Evolutionary conservation across 2,113 vertebrate species (phyloP).

Genomic region (Carassius gibelio): DNA sequence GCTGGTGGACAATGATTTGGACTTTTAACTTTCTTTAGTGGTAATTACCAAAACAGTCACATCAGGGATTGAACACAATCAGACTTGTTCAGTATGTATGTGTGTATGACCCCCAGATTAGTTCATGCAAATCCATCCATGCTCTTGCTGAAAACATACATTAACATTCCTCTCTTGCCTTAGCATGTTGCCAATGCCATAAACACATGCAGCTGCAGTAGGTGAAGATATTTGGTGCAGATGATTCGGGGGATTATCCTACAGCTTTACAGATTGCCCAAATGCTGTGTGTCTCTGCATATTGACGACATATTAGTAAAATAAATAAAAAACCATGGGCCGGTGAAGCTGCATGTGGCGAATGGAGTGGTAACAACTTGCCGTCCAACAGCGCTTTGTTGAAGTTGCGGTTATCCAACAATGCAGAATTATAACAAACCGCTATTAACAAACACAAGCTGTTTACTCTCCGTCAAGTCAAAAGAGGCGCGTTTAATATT

Average conservation of each 20-base stretch:
- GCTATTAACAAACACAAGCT: background rate
- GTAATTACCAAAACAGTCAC: background rate
- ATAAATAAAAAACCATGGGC: constrained; percentile 11
- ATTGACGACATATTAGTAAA: constrained; percentile 52
- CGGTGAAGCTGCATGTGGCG: background rate
- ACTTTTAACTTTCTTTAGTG: background rate
- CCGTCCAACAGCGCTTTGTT: background rate
- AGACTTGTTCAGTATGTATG: background rate
- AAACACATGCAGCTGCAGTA: background rate
- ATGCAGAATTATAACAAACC: background rate
- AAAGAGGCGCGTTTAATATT: constrained; percentile 11
- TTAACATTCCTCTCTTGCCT: background rate
- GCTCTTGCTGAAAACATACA: background rate
- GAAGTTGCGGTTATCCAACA: background rate
- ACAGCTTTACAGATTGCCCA: constrained; percentile 21
- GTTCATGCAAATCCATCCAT: background rate
- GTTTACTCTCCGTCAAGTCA: constrained; percentile 17
- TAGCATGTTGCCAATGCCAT: background rate
- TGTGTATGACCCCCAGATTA: background rate
- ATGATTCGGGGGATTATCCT: constrained; percentile 17
- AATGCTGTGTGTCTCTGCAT: constrained; percentile 47
- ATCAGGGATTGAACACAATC: background rate
- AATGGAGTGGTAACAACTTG: background rate
- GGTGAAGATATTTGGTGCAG: background rate
- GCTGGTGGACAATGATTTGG: background rate